Evolutionary conservation across 2,113 vertebrate genomes (phyloP).

Genomic region (Indicator maculatus): DNA sequence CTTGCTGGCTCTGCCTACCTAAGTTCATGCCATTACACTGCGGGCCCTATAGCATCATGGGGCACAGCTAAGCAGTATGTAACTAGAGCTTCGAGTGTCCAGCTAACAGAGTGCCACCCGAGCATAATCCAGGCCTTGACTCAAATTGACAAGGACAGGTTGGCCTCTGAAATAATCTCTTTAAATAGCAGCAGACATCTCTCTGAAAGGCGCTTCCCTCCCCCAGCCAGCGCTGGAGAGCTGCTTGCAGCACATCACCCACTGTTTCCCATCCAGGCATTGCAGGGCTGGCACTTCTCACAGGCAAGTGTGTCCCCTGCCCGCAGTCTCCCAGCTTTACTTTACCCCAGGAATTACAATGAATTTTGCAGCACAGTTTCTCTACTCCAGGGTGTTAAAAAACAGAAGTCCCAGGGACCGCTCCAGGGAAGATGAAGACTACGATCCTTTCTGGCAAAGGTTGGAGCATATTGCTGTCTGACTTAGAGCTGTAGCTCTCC

Average conservation of each 20-base stretch:
- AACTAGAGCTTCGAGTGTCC: slow-evolving; percentile 52
- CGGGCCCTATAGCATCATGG: neutral
- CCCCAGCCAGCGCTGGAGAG: neutral
- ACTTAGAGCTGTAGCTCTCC: slow-evolving; percentile 69
- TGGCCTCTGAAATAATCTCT: slow-evolving; percentile 69
- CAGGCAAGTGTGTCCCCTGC: slow-evolving; percentile 32
- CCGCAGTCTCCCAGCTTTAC: neutral
- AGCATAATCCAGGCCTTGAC: slow-evolving; percentile 65
- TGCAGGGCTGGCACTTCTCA: neutral
- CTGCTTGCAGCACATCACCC: neutral
- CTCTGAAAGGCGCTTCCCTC: slow-evolving; percentile 27
- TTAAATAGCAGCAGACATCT: slow-evolving; percentile 70
- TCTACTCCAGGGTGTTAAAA: slow-evolving; percentile 82
- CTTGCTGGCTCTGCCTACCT: neutral
- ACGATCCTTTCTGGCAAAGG: slow-evolving; percentile 95
- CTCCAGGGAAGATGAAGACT: slow-evolving; percentile 81
- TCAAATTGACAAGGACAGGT: slow-evolving; percentile 76
- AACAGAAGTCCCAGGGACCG: slow-evolving; percentile 72
- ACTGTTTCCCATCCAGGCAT: neutral
- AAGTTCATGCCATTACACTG: rapidly evolving
- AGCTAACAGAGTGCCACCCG: slow-evolving; percentile 53
- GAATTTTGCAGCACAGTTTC: slow-evolving; percentile 90
- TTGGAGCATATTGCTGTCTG: slow-evolving; percentile 79
- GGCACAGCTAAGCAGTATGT: slow-evolving; percentile 47
- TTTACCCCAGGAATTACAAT: slow-evolving; percentile 70